Evolutionary conservation across 1,140 invertebrate species (phyloP).

Genomic region (Plectrocnemia conspersa): DNA sequence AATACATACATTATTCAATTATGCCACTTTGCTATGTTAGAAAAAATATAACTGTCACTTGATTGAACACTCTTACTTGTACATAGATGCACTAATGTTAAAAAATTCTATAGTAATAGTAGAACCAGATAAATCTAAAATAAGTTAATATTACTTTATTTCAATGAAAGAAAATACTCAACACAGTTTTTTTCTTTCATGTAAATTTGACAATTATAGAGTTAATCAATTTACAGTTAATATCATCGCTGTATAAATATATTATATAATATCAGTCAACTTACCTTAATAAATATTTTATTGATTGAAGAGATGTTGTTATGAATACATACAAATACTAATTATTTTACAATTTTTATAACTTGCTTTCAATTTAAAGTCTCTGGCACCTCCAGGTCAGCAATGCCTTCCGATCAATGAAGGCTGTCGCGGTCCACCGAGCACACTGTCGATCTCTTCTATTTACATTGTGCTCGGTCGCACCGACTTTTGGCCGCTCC

Average conservation of each 20-base stretch:
- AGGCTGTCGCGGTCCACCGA: constrained; percentile 20
- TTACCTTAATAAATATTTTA: neutral
- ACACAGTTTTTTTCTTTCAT: no score
- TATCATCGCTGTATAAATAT: neutral
- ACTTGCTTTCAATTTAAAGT: neutral
- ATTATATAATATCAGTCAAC: neutral
- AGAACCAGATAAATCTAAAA: no score
- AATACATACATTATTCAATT: no score
- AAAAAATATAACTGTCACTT: no score
- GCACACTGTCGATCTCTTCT: constrained; percentile 10
- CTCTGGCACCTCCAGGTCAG: constrained; percentile 7
- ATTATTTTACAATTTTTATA: neutral
- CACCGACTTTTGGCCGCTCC: constrained; percentile 8
- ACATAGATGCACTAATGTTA: no score
- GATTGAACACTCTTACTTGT: no score
- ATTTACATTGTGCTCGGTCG: constrained; percentile 11
- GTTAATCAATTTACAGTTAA: constrained; percentile 5
- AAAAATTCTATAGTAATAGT: no score
- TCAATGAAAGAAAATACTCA: no score
- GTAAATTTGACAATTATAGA: no score
- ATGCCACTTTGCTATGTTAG: no score
- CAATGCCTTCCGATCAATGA: constrained; percentile 13
- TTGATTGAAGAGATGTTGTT: neutral
- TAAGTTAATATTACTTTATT: no score
- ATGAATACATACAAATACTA: neutral